Evolutionary conservation across 2,888 invertebrate genomes (phyloP), one percentile per base, ranked within the genome.

Genomic region (Dorcus parallelipipedus): DNA sequence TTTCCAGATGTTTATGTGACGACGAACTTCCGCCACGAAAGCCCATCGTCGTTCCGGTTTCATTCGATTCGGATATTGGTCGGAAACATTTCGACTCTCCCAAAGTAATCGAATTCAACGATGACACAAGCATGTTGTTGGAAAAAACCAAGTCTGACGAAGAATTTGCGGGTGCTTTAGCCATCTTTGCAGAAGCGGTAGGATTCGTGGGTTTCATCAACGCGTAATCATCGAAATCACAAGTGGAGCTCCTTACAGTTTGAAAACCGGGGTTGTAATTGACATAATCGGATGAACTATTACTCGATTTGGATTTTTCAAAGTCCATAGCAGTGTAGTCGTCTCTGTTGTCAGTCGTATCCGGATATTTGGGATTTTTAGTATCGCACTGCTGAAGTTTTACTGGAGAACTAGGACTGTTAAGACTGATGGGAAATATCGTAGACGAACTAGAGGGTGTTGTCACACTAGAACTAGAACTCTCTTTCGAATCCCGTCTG

Each of bases 391-490:
- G 26, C 26, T 26, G 26, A 1, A 78, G 73, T 62, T 84, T 84
- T 20, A 82, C 79, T 0, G 87, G 87, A 2, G 86, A 86, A 10
- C 84, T 82, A 0, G 88, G 88, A 64, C 87, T 86, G 71, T 87
- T 87, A 47, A 87, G 74, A 59, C 85, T 86, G 68, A 88, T 81
- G 1, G 88, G 87, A 73, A 89, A 89, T 59, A 88, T 84, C 0
- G 87, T 85, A 56, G 83, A 82, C 5, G 85, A 76, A 56, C 80
- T 80, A 3, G 82, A 85, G 48, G 86, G 85, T 1, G 84, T 83
- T 0, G 85, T 84, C 2, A 81, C 77, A 60, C 78, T 74, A 3
- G 75, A 74, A 61, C 74, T 75, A 8, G 74, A 73, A 56, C 78
- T 79, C 56, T 80, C 80, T 62, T 75, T 76, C 3, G 79, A 79